A percentile compares a stretch with the other conserved stretches of the same genome.
These are phyloP conservation scores for Acrocephalus kingi DNA, from an alignment of 2,113 vertebrate genomes.

Conservation along the genomic window DNA sequence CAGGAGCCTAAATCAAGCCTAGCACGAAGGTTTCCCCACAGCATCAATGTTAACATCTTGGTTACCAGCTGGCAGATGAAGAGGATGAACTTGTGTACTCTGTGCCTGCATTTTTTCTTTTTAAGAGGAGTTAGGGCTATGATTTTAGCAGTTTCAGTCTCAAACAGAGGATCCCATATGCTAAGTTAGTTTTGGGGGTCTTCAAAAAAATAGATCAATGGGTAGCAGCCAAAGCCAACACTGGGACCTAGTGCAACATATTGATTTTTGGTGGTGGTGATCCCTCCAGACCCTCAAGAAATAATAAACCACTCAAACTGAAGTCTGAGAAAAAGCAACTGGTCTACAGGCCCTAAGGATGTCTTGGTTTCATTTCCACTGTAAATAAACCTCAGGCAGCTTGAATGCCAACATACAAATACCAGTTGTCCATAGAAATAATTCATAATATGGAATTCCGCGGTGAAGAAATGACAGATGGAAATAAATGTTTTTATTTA, in stretches of 20 bases:
- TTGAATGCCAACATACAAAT: conserved; percentile 64
- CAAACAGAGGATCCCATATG: not conserved
- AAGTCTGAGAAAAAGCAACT: conserved; percentile 61
- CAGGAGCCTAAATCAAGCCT: not conserved
- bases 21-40: not conserved
- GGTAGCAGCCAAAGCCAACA: conserved; percentile 57
- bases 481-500: conserved; percentile 52
- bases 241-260: conserved; percentile 10
- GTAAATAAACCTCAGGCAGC: conserved; percentile 71
- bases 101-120: not conserved
- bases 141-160: not conserved
- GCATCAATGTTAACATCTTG: not conserved
- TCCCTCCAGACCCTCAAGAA: conserved; percentile 59
- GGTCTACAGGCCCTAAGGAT: conserved; percentile 51
- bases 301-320: conserved; percentile 66
- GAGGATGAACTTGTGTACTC: not conserved
- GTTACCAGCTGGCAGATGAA: not conserved
- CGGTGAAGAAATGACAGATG: conserved; percentile 47
- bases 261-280: conserved; percentile 54
- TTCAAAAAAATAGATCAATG: not conserved
- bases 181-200: not conserved
- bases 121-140: not conserved
- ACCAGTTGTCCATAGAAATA: conserved; percentile 54
- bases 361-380: conserved; percentile 71
- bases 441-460: conserved; percentile 37